Percentiles rank a stretch among this genome's conserved stretches.
These are phyloP conservation scores for Thaleichthys pacificus DNA, from an alignment of 2,797 vertebrate genomes.

Conservation along the genomic window DNA sequence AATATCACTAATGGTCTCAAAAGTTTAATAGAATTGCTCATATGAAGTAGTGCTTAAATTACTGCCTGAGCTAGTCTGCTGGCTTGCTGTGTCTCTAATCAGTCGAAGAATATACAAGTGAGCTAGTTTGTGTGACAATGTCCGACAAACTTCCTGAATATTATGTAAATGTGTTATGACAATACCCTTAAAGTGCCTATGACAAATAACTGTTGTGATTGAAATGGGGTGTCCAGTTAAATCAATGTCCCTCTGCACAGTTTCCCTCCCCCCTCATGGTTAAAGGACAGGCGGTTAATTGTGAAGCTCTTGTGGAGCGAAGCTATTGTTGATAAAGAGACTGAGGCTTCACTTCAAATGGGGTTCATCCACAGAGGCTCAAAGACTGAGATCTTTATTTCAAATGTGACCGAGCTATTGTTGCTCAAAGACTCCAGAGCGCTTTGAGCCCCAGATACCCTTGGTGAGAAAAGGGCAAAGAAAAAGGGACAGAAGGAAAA, in stretches of 20 bases:
- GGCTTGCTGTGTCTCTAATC: too few species aligned
- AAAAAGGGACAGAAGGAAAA: constrained; percentile 1
- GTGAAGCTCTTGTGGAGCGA: constrained; percentile 43
- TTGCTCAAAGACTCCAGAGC: constrained; percentile 52
- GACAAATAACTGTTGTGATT: too few species aligned
- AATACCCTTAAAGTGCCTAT: too few species aligned
- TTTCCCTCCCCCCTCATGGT: constrained; percentile 48
- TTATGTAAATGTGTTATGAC: too few species aligned
- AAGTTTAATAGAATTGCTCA: constrained; percentile 66
- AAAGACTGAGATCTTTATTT: constrained; percentile 65
- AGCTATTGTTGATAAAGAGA: constrained; percentile 64
- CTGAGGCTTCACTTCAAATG: constrained; percentile 61
- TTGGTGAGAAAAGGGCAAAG: constrained; percentile 51
- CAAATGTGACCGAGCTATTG: constrained; percentile 67
- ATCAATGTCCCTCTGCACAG: too few species aligned
- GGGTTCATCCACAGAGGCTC: constrained; percentile 58
- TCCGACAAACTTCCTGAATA: too few species aligned
- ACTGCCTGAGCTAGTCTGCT: too few species aligned
- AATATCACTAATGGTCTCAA: constrained; percentile 71
- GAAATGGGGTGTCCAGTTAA: too few species aligned
- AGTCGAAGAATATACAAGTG: too few species aligned
- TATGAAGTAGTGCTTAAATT: constrained; percentile 53
- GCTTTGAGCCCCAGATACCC: constrained; percentile 56
- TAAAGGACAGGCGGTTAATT: constrained; percentile 49
- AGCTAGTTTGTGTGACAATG: too few species aligned